Base-by-base conservation (phyloP, 2,113 vertebrate genomes). In the Periophthalmodon schlosseri region DNA sequence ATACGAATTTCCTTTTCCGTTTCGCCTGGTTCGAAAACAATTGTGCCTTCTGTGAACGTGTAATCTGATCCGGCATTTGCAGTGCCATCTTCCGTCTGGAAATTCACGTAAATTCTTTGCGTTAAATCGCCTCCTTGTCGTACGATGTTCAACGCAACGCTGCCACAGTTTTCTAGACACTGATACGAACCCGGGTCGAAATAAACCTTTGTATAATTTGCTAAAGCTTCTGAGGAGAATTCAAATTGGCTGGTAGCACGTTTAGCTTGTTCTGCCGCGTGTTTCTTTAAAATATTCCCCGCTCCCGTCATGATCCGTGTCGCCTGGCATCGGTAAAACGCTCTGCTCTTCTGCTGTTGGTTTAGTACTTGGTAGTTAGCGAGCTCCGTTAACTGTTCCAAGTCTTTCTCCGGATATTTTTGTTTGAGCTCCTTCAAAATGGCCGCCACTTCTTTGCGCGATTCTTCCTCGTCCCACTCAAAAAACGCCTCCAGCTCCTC, bases 151-250 rank as follows among this genome's bases (percentile, higher is more conserved):
- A 99, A 86, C 0, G 94, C 94, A 0, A 98, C 95, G 0, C 95
- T 95, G 20, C 97, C 96, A 1, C 97, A 99, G 95, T 98, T 99
- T 90, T 99, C 97, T 72, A 98, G 82, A 88, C 97, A 99, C 91
- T 97, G 97, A 75, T 99, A 99, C 15, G 93, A 91, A 8, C 91
- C 91, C 0, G 97, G 96, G 50, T 98, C 96, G 14, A 99, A 99
- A 87, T 94, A 97, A 56, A 98, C 86, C 73, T 95, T 96, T 67
- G 95, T 95, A 49, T 95, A 93, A 0, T 91, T 95, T 18, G 93
- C 91, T 0, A 91, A 86, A 64, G 89, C 83, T 39, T 96, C 96
- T 0, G 93, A 93, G 84, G 95, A 95, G 76, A 98, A 92, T 67
- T 96, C 95, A 0, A 96, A 95, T 90, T 94, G 93, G 68, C 93